Evolutionary conservation across 2,888 invertebrate species (phyloP).

Genomic region (Dolomedes plantarius): DNA sequence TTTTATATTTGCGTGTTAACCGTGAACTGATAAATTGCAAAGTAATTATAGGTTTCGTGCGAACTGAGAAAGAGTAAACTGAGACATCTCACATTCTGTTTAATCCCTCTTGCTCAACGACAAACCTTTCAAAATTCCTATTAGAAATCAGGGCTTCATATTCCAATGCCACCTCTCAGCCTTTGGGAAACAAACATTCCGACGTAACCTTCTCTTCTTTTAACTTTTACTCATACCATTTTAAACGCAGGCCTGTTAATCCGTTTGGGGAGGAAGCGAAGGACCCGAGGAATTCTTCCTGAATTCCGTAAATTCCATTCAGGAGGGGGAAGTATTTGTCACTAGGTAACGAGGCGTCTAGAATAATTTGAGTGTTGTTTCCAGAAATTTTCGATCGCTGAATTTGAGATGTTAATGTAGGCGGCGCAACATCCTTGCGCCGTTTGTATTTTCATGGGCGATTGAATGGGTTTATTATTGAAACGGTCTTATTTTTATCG

Average conservation of each 20-base stretch:
- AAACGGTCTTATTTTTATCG: not conserved
- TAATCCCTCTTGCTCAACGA: not conserved
- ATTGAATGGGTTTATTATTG: not conserved
- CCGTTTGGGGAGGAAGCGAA: slow-evolving; percentile 1
- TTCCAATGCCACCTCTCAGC: not conserved
- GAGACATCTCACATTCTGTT: no score
- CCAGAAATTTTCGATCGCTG: not conserved
- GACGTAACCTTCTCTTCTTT: slow-evolving; percentile 13
- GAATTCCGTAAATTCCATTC: slow-evolving; percentile 49
- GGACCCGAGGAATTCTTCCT: slow-evolving; percentile 30
- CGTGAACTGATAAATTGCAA: no score
- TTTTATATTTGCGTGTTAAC: no score
- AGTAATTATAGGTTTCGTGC: no score
- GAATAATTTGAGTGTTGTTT: slow-evolving; percentile 38
- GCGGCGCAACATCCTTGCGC: not conserved
- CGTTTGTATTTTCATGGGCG: not conserved
- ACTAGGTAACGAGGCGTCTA: slow-evolving; percentile 51
- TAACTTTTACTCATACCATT: slow-evolving; percentile 1
- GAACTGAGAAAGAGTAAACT: no score
- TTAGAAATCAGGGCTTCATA: not conserved
- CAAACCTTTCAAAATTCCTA: not conserved
- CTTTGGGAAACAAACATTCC: slow-evolving; percentile 20
- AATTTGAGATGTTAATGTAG: slow-evolving; percentile 4
- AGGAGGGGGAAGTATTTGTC: slow-evolving; percentile 37
- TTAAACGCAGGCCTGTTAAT: slow-evolving; percentile 33